These are phyloP conservation scores for Rattus norvegicus DNA, from an alignment of 2,113 vertebrate genomes.

Conservation along the genomic window DNA sequence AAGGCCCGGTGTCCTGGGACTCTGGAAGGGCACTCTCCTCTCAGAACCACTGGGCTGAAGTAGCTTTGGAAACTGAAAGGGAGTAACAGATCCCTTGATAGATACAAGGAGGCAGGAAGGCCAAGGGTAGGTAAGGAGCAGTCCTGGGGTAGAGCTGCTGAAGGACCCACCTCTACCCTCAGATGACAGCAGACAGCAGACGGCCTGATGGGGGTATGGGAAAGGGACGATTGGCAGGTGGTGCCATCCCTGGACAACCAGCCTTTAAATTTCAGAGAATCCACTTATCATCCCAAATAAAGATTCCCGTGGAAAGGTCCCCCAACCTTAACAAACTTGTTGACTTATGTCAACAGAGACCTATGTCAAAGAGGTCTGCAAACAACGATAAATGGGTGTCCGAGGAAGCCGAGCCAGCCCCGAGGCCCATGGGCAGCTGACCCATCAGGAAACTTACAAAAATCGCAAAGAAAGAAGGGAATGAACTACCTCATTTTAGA, in stretches of 20 bases:
- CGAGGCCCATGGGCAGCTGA: slow-evolving; percentile 91
- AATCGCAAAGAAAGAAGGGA: not conserved
- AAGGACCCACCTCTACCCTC: not conserved
- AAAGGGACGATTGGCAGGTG: not conserved
- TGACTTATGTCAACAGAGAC: slow-evolving; percentile 81
- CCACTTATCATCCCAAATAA: not conserved
- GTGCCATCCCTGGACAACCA: not conserved
- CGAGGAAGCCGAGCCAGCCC: slow-evolving; percentile 88
- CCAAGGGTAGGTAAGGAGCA: not conserved
- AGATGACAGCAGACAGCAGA: too few relatives aligned
- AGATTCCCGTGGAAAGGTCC: slow-evolving; percentile 84
- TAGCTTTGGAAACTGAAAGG: not conserved
- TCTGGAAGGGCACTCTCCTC: not conserved
- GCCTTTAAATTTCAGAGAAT: slow-evolving; percentile 37
- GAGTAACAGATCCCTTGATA: not conserved
- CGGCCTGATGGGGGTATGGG: not conserved
- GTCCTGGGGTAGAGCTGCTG: not conserved
- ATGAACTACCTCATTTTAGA: not conserved
- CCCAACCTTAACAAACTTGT: slow-evolving; percentile 82
- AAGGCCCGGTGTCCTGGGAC: not conserved
- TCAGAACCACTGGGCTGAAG: not conserved
- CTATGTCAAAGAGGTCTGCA: slow-evolving; percentile 80
- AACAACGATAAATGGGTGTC: slow-evolving; percentile 80
- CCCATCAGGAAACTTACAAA: not conserved
- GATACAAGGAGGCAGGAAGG: not conserved